A percentile compares a stretch with the other conserved stretches of the same genome.
phyloP scores from a whole-genome alignment of 2,797 vertebrate genomes.

The Lindbergichthys nudifrons region DNA sequence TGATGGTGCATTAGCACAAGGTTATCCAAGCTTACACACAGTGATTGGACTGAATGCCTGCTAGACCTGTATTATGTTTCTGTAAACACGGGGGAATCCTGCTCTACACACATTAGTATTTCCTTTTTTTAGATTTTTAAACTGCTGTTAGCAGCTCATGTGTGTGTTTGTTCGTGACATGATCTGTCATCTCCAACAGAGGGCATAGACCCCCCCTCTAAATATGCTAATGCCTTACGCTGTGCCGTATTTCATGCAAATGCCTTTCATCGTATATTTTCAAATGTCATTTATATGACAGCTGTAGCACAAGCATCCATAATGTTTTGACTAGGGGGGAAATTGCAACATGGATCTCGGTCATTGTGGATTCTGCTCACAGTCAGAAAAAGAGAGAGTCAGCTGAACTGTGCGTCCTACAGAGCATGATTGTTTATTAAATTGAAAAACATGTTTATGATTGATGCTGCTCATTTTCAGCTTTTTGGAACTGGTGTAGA shows the following conservation, averaged over 20 bases:
- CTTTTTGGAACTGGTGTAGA: conserved; percentile 16
- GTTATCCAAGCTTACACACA: conserved; percentile 36
- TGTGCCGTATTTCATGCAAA: conserved; percentile 64
- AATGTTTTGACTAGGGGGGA: conserved; percentile 63
- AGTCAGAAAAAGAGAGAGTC: conserved; percentile 58
- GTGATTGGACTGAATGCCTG: conserved; percentile 30
- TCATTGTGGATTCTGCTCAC: conserved; percentile 65
- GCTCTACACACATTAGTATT: not conserved
- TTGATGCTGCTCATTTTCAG: conserved; percentile 45
- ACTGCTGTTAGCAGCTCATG: conserved; percentile 2
- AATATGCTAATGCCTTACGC: conserved; percentile 62
- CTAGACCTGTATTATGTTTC: conserved; percentile 10
- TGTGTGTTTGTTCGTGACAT: conserved; percentile 37
- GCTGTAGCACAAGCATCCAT: conserved; percentile 64
- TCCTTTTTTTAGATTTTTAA: conserved; percentile 21
- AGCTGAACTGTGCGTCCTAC: conserved; percentile 51
- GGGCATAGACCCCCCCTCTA: conserved; percentile 22
- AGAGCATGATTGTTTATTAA: conserved; percentile 65
- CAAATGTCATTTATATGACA: conserved; percentile 70
- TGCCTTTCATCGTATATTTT: conserved; percentile 64
- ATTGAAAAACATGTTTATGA: conserved; percentile 57
- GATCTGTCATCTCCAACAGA: conserved; percentile 44
- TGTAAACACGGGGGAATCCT: conserved; percentile 14
- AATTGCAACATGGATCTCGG: conserved; percentile 52
- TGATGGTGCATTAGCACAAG: conserved; percentile 34